Conservation (phyloP, 2,888 invertebrate species). For the Nudaria mundana region DNA sequence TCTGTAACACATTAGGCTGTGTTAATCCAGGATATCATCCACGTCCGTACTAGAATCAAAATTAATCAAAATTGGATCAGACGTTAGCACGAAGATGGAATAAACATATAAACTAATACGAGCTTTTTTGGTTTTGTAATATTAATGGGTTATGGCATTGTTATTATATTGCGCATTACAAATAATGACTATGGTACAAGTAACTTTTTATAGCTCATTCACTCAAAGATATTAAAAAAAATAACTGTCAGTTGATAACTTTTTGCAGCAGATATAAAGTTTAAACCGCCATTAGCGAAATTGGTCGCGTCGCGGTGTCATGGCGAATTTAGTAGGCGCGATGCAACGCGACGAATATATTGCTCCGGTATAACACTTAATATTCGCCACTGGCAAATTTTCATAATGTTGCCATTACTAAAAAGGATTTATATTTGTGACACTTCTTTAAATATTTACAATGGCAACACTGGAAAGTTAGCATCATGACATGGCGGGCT, state of each 20-base stretch:
- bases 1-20: no score
- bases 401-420: constrained; percentile 24
- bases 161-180: no score
- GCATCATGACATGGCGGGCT: no score
- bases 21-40: no score
- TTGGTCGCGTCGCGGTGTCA: constrained; percentile 61
- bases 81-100: no score
- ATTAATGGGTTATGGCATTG: no score
- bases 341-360: constrained; percentile 30
- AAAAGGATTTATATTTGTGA: background rate
- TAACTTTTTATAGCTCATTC: background rate
- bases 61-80: no score
- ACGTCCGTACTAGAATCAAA: no score
- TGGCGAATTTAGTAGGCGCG: constrained; percentile 47
- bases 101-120: no score
- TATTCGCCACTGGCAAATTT: constrained; percentile 31
- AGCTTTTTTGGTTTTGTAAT: no score
- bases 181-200: background rate
- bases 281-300: constrained; percentile 67
- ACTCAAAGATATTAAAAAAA: constrained; percentile 2
- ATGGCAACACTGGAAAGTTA: no score
- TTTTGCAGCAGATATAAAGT: constrained; percentile 33
- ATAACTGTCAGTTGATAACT: constrained; percentile 44
- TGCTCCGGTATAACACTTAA: constrained; percentile 23
- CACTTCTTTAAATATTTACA: no score